phyloP scores from a whole-genome alignment of 2,888 invertebrate genomes.

The Rhagium mordax region DNA sequence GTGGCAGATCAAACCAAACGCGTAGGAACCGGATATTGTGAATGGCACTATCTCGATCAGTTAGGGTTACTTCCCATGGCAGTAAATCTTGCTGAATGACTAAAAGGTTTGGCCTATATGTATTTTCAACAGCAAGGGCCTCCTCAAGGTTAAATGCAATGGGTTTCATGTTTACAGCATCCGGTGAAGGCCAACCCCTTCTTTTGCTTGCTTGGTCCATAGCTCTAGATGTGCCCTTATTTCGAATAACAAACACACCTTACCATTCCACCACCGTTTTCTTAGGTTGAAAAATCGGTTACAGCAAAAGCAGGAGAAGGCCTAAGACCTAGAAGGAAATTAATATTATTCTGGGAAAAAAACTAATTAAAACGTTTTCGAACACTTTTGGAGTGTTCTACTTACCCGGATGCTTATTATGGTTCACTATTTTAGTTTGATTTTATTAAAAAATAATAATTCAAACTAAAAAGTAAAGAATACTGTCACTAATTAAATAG shows the following conservation, averaged over 20 bases:
- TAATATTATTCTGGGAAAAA: slow-evolving; percentile 37
- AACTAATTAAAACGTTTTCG: slow-evolving; percentile 27
- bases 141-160: slow-evolving; percentile 63
- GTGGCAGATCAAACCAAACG: slow-evolving; percentile 88
- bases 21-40: slow-evolving; percentile 87
- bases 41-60: slow-evolving; percentile 85
- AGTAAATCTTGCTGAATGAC: slow-evolving; percentile 57
- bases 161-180: slow-evolving; percentile 64
- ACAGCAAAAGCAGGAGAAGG: slow-evolving; percentile 62
- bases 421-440: slow-evolving; percentile 44
- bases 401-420: slow-evolving; percentile 57
- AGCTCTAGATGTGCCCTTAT: slow-evolving; percentile 46
- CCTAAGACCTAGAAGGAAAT: slow-evolving; percentile 57
- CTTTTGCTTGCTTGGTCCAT: slow-evolving; percentile 65
- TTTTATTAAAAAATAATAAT: slow-evolving; percentile 41
- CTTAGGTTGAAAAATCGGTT: slow-evolving; percentile 49
- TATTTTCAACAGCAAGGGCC: slow-evolving; percentile 61
- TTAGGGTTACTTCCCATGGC: slow-evolving; percentile 81
- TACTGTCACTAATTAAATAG: slow-evolving; percentile 23
- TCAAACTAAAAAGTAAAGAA: slow-evolving; percentile 44
- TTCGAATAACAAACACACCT: slow-evolving; percentile 50
- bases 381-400: neutral
- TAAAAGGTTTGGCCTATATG: slow-evolving; percentile 59
- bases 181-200: slow-evolving; percentile 68
- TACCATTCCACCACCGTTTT: slow-evolving; percentile 55